Percentiles rank a stretch among this genome's conserved stretches.
These are phyloP conservation scores for Ganaspis sp. DNA, from an alignment of 1,140 invertebrate genomes.

Conservation along the genomic window DNA sequence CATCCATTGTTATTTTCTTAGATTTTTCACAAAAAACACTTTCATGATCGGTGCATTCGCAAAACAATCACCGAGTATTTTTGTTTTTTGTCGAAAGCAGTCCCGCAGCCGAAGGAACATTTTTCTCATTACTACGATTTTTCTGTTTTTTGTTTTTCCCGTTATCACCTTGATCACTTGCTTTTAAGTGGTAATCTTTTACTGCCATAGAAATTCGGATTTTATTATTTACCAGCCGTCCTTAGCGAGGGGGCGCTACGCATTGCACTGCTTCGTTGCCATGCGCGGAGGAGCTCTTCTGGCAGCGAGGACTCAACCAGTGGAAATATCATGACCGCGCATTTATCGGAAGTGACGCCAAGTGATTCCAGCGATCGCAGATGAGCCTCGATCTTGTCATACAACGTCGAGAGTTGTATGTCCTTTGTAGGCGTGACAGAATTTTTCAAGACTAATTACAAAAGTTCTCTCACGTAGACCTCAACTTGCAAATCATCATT, in stretches of 20 bases:
- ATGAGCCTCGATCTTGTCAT: conserved; percentile 49
- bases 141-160: background rate
- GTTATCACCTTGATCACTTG: background rate
- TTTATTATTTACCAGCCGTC: background rate
- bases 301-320: background rate
- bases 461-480: conserved; percentile 30
- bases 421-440: conserved; percentile 35
- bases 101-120: conserved; percentile 3
- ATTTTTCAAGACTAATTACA: conserved; percentile 40
- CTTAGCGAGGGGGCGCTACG: too few relatives aligned
- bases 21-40: background rate
- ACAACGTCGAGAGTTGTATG: conserved; percentile 36
- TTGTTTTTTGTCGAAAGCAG: background rate
- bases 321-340: conserved; percentile 40
- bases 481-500: conserved; percentile 39
- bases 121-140: background rate
- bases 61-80: background rate
- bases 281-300: background rate
- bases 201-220: conserved; percentile 8
- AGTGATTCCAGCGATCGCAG: conserved; percentile 46
- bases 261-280: background rate
- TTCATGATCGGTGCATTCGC: background rate
- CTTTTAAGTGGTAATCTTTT: conserved; percentile 21
- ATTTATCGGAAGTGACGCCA: conserved; percentile 44
- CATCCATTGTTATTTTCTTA: background rate